Conservation (phyloP, 2,797 vertebrate species). For the Prunella strophiata region DNA sequence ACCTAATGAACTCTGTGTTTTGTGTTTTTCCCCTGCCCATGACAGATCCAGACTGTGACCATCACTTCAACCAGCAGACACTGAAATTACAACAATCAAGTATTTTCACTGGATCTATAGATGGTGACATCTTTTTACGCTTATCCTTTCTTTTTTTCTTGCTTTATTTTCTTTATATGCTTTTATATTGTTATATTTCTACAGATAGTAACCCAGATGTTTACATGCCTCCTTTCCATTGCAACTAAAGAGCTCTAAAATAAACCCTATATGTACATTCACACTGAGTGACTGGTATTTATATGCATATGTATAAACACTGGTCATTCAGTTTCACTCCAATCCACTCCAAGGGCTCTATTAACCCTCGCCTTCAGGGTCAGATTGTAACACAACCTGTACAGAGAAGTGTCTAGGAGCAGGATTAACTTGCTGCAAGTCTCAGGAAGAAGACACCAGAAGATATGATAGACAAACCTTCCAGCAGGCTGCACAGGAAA, state of each 20-base stretch:
- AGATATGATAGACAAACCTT: not conserved
- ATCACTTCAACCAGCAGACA: not conserved
- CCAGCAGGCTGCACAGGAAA: accelerated
- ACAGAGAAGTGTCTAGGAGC: not conserved
- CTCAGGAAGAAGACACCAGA: not conserved
- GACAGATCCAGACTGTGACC: not conserved
- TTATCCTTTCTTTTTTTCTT: not conserved
- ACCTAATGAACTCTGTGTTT: not conserved
- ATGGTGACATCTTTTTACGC: not conserved
- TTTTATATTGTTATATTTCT: not conserved
- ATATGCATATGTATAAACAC: not conserved
- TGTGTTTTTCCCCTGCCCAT: not conserved
- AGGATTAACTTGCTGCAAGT: not conserved
- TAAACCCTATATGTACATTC: too few relatives aligned
- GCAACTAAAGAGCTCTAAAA: not conserved
- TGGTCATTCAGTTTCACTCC: not conserved
- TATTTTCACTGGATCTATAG: not conserved
- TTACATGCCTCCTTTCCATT: not conserved
- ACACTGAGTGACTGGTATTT: not conserved
- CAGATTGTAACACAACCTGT: too few relatives aligned
- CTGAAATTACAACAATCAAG: not conserved
- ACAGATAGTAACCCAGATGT: not conserved
- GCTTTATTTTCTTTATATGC: not conserved
- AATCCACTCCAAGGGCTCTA: accelerated
- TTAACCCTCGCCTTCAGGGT: not conserved